Evolutionary conservation across 2,113 vertebrate species (phyloP).

Genomic region (Sylvilagus bachmani): DNA sequence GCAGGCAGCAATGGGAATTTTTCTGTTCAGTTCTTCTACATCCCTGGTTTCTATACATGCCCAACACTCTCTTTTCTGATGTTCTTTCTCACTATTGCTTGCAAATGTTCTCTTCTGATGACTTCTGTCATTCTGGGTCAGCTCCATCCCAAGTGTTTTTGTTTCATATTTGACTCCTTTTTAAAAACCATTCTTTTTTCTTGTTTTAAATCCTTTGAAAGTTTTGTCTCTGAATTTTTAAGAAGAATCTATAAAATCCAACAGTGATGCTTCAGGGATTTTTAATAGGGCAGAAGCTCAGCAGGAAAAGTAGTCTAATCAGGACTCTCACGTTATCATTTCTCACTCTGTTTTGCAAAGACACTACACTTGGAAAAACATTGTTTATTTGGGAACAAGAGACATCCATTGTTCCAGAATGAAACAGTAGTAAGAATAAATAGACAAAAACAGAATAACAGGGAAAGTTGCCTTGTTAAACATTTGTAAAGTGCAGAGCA

Average conservation of each 20-base stretch:
- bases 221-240: slow-evolving; percentile 58
- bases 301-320: slow-evolving; percentile 54
- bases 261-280: slow-evolving; percentile 14
- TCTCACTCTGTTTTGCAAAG: slow-evolving; percentile 60
- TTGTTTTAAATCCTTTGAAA: slow-evolving; percentile 20
- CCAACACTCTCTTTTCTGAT: slow-evolving; percentile 31
- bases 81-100: neutral
- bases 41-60: neutral
- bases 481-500: neutral
- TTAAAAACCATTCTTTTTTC: neutral
- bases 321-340: slow-evolving; percentile 50
- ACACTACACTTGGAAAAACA: slow-evolving; percentile 16
- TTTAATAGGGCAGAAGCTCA: slow-evolving; percentile 49
- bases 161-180: slow-evolving; percentile 39
- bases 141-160: neutral
- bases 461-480: slow-evolving; percentile 9
- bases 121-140: neutral
- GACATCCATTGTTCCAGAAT: slow-evolving; percentile 12
- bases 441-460: neutral
- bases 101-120: slow-evolving; percentile 41
- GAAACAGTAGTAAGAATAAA: slow-evolving; percentile 20
- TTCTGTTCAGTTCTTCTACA: neutral
- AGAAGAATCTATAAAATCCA: slow-evolving; percentile 43
- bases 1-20: neutral
- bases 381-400: slow-evolving; percentile 7